phyloP scores from a whole-genome alignment of 2,888 invertebrate genomes.

The Neocrepidodera transversa region DNA sequence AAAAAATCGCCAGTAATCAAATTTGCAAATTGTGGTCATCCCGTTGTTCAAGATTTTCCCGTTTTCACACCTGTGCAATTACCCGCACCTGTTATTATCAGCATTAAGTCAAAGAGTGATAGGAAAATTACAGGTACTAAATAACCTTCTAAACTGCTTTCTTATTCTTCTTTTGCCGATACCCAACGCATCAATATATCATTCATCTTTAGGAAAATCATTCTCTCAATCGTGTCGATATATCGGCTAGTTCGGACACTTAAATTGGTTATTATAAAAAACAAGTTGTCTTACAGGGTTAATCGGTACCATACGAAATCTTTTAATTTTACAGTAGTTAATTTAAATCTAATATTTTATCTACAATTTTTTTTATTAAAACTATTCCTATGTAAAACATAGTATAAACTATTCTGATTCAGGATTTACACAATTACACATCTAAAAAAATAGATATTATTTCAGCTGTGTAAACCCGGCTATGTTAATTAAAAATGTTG shows the following conservation, averaged over 20 bases:
- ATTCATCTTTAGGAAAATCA: constrained; percentile 24
- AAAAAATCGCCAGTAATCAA: too few relatives aligned
- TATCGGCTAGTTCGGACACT: constrained; percentile 10
- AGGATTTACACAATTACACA: too few relatives aligned
- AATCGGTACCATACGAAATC: too few relatives aligned
- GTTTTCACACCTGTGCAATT: constrained; percentile 28
- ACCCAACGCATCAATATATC: constrained; percentile 24
- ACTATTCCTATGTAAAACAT: too few relatives aligned
- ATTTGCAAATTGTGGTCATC: neutral
- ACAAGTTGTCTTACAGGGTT: neutral
- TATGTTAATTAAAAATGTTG: too few relatives aligned
- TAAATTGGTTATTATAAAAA: constrained; percentile 9
- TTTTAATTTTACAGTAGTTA: too few relatives aligned
- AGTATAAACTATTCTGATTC: too few relatives aligned
- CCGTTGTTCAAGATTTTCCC: neutral
- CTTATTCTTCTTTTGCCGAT: constrained; percentile 13
- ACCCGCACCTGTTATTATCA: constrained; percentile 25
- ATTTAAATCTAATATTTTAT: too few relatives aligned
- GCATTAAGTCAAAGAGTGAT: constrained; percentile 25
- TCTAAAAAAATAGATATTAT: too few relatives aligned
- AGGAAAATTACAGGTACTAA: constrained; percentile 27
- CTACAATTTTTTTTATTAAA: too few relatives aligned
- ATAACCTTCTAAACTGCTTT: constrained; percentile 28
- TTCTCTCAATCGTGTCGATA: constrained; percentile 26
- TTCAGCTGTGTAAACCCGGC: too few relatives aligned